Evolutionary conservation across 1,140 invertebrate species (phyloP).

Genomic region (Rhopalosiphum padi): DNA sequence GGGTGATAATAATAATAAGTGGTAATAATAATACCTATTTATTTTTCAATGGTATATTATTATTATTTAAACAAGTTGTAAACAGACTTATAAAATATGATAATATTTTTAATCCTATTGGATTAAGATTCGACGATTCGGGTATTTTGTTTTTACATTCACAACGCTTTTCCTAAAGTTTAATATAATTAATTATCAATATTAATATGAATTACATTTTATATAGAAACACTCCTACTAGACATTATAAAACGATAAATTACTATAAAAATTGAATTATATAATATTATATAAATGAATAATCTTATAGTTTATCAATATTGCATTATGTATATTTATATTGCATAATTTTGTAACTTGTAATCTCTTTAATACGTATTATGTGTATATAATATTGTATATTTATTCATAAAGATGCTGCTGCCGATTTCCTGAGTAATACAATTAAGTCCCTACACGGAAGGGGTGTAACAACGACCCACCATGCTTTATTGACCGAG

Average conservation of each 20-base stretch:
- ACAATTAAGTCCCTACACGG: slow-evolving; percentile 49
- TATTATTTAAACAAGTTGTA: slow-evolving; percentile 14
- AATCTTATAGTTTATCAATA: background rate
- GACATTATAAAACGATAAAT: background rate
- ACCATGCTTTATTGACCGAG: background rate
- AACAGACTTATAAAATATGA: background rate
- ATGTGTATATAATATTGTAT: background rate
- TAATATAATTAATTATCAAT: background rate
- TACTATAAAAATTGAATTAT: background rate
- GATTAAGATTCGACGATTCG: background rate
- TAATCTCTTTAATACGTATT: background rate
- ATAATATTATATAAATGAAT: background rate
- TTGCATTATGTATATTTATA: background rate
- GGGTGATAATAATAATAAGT: background rate
- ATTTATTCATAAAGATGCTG: slow-evolving; percentile 39
- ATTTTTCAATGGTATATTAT: background rate
- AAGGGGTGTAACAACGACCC: slow-evolving; percentile 45
- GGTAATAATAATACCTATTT: background rate
- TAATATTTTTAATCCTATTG: background rate
- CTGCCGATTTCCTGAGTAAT: slow-evolving; percentile 44
- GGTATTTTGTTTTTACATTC: background rate
- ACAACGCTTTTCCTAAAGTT: background rate
- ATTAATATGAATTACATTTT: background rate
- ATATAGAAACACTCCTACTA: background rate
- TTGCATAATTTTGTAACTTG: background rate